Base-by-base conservation (phyloP, 1,140 invertebrate species). In the Phthorimaea operculella region DNA sequence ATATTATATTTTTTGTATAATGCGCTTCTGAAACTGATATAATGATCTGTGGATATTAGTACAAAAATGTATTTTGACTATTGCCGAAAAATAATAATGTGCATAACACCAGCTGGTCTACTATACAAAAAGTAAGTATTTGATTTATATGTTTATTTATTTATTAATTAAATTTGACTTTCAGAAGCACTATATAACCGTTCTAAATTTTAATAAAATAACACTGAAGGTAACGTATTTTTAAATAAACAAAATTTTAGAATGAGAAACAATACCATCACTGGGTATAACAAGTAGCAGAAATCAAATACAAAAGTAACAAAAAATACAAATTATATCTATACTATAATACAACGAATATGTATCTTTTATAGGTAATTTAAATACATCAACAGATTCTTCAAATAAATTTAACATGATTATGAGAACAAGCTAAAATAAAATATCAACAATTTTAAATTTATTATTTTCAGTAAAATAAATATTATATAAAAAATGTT, bases 271-370 rank as follows among this genome's bases (percentile, higher is more conserved):
- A 61, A 53, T 34, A 69, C 58, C 62, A 66, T 63, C 64, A 66
- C 59, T 64, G 61, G 57, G 15, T 6, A 52, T 18, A 16, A 47
- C 42, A 52, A 21, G 18, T 52, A 28, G 21, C 21, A 28, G 21
- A 2, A 28, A 16, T 58, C 44, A 36, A 61, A 58, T 69, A 66
- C 49, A 68, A 68, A 69, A 66, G 59, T 69, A 69, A 69, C 63
- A 69, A 69, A 61, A 62, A 55, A 28, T 28, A 28, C 21, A 6
- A 28, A 28, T 28, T 4, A 34, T 34, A 39, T 12, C 36, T 47
- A 47, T 18, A 16, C 21, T 16, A 47, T 47, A 47, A 47, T 47
- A 14, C 14, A 47, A 47, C 45, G 45, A 47, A 47, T 47, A 47
- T 16, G 2, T 28, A 28, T 28, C 21, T 28, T 4, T 28, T 3